Conservation (phyloP, 1,140 invertebrate genomes). For the Neuroterus valhalla region DNA sequence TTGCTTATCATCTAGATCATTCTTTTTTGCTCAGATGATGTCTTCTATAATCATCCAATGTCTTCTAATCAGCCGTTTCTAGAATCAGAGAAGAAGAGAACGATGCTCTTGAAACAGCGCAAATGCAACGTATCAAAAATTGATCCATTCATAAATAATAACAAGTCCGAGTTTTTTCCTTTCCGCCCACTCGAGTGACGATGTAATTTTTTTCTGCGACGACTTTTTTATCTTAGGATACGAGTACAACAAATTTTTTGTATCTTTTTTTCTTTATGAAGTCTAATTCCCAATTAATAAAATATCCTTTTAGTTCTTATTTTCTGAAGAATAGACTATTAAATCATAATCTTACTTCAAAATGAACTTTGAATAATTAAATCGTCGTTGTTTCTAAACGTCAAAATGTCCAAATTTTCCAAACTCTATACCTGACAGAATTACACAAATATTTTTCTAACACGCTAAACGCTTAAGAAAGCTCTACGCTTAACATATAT, state of each 20-base stretch:
- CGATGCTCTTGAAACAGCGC: slow-evolving; percentile 54
- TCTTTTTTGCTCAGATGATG: slow-evolving; percentile 60
- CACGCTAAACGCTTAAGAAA: too few species aligned
- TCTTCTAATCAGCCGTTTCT: slow-evolving; percentile 64
- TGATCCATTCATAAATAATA: slow-evolving; percentile 65
- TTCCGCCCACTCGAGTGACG: not conserved
- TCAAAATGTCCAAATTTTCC: slow-evolving; percentile 21
- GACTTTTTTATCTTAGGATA: not conserved
- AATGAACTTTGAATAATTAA: slow-evolving; percentile 18
- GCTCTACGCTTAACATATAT: slow-evolving; percentile 7
- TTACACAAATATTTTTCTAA: not conserved
- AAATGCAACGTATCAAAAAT: slow-evolving; percentile 30
- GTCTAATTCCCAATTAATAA: not conserved
- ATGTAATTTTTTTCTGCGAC: not conserved
- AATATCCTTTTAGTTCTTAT: not conserved
- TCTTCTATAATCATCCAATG: slow-evolving; percentile 59
- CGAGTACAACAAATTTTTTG: slow-evolving; percentile 29
- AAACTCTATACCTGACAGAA: not conserved
- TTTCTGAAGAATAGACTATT: not conserved
- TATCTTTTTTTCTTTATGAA: slow-evolving; percentile 32
- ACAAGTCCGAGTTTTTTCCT: slow-evolving; percentile 33
- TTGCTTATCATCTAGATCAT: slow-evolving; percentile 55
- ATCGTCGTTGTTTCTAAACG: slow-evolving; percentile 5
- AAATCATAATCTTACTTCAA: not conserved
- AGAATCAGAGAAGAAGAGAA: slow-evolving; percentile 66